Evolutionary conservation across 37 sponge, comb jelly and placozoan species (phyloP).

Genomic region (Chondrosia reniformis): DNA sequence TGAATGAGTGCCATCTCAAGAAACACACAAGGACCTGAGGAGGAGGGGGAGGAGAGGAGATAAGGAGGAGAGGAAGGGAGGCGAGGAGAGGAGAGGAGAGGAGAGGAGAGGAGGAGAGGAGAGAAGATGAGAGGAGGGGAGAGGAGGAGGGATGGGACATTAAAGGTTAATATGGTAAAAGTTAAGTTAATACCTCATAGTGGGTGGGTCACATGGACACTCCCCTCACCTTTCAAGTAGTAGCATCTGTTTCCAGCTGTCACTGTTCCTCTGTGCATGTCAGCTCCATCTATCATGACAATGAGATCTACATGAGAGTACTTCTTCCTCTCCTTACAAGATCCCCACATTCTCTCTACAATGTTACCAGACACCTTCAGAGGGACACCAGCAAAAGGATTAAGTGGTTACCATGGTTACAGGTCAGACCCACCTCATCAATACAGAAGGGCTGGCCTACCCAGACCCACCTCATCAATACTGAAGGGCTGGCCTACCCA

Average conservation of each 20-base stretch:
- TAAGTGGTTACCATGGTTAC: background rate
- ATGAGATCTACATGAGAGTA: conserved; percentile 96
- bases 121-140: too few relatives aligned
- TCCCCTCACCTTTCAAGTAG: conserved; percentile 68
- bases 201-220: background rate
- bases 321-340: conserved; percentile 46
- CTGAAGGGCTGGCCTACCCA: too few relatives aligned
- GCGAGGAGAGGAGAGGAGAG: background rate
- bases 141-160: too few relatives aligned
- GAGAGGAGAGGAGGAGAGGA: too few relatives aligned
- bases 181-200: too few relatives aligned
- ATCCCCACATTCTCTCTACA: conserved; percentile 78
- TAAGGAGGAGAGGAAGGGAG: background rate
- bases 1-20: conserved; percentile 95
- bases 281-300: conserved; percentile 94
- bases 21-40: conserved; percentile 80
- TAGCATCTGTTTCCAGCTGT: conserved; percentile 87
- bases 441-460: background rate
- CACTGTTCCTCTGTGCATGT: conserved; percentile 77
- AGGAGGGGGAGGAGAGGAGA: background rate
- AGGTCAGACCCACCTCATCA: background rate
- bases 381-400: background rate
- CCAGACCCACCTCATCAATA: conserved; percentile 74
- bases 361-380: conserved; percentile 70
- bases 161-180: too few relatives aligned